Evolutionary conservation across 2,797 vertebrate species (phyloP).

Genomic region (Rhodeus uyekii): DNA sequence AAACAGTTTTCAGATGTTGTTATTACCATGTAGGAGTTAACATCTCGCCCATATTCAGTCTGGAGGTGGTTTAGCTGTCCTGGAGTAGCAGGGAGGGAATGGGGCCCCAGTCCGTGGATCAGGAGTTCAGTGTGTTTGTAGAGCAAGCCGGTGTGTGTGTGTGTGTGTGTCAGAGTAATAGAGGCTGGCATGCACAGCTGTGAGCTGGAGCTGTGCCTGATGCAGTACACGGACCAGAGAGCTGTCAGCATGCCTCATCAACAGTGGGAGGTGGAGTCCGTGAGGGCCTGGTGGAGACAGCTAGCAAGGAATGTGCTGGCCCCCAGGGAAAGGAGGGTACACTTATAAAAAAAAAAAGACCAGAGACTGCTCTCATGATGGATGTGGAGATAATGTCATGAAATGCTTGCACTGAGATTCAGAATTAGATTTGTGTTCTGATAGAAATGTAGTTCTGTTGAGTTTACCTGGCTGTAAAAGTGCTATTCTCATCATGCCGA

Average conservation of each 20-base stretch:
- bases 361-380: not conserved
- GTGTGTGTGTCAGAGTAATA: conserved; percentile 62
- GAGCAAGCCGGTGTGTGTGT: conserved; percentile 22
- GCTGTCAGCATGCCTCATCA: conserved; percentile 31
- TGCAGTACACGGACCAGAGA: conserved; percentile 32
- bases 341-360: not conserved
- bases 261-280: not conserved
- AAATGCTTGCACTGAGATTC: not conserved
- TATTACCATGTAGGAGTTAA: not conserved
- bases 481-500: not conserved
- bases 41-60: not conserved
- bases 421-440: not conserved
- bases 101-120: not conserved
- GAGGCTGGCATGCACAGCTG: conserved; percentile 60
- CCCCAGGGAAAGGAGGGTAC: not conserved
- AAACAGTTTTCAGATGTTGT: conserved; percentile 24
- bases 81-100: not conserved
- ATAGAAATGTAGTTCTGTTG: not conserved
- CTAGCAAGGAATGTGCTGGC: conserved; percentile 10
- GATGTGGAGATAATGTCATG: not conserved
- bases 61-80: not conserved
- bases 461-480: not conserved
- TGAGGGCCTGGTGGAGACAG: conserved; percentile 20
- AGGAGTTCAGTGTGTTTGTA: conserved; percentile 63
- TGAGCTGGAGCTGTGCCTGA: conserved; percentile 52